These are phyloP conservation scores for Apoda limacodes DNA, from an alignment of 2,888 invertebrate genomes.

Conservation along the genomic window DNA sequence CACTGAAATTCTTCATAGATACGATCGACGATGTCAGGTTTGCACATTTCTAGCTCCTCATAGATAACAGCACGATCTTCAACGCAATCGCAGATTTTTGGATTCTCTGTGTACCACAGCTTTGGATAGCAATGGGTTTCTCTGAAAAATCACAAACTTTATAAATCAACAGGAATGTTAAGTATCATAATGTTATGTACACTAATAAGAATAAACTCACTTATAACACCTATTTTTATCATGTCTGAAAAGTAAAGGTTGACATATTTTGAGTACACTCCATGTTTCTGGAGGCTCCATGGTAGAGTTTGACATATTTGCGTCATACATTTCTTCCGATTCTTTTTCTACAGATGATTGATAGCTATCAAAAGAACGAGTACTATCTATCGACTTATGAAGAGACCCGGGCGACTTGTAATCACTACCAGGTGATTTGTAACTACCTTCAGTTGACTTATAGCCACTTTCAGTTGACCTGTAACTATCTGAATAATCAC, in stretches of 20 bases:
- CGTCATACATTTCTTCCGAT: slow-evolving; percentile 25
- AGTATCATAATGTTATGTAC: no score
- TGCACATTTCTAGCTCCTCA: slow-evolving; percentile 48
- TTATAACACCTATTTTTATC: slow-evolving; percentile 57
- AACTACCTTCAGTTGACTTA: slow-evolving; percentile 33
- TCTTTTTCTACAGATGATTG: slow-evolving; percentile 40
- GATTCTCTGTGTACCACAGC: slow-evolving; percentile 50
- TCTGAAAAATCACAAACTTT: slow-evolving; percentile 24
- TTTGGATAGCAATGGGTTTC: slow-evolving; percentile 41
- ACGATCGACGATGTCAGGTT: slow-evolving; percentile 47
- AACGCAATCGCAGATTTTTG: slow-evolving; percentile 51
- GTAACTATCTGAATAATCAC: slow-evolving; percentile 38
- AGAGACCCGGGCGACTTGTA: background rate
- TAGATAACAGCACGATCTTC: slow-evolving; percentile 50
- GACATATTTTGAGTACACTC: slow-evolving; percentile 58
- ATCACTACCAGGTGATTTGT: slow-evolving; percentile 24
- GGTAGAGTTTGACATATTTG: slow-evolving; percentile 37
- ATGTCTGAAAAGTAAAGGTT: slow-evolving; percentile 55
- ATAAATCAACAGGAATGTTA: no score
- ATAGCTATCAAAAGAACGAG: slow-evolving; percentile 21
- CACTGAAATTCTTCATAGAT: slow-evolving; percentile 53
- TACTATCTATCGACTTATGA: background rate
- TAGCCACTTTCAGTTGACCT: slow-evolving; percentile 36
- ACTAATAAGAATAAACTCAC: slow-evolving; percentile 27
- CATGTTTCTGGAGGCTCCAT: slow-evolving; percentile 53